Evolutionary conservation across 2,888 invertebrate genomes (phyloP).

Genomic region (Andrena minutula): DNA sequence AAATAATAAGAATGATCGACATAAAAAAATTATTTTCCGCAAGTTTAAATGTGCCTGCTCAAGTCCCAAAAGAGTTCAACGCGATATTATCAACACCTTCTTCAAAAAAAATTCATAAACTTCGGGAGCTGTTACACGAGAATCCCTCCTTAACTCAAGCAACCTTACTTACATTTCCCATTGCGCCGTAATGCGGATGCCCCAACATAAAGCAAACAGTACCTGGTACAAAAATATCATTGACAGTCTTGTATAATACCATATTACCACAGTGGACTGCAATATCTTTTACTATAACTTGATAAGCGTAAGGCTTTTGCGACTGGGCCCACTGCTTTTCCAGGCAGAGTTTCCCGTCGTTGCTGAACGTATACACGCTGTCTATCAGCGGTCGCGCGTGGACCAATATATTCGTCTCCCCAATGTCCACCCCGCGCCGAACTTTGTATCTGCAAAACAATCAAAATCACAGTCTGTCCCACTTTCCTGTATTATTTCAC

Average conservation of each 20-base stretch:
- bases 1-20: too few relatives aligned
- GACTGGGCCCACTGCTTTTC: conserved; percentile 91
- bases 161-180: conserved; percentile 88
- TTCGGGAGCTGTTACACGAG: too few relatives aligned
- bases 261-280: conserved; percentile 84
- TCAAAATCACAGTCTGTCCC: background rate
- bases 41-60: too few relatives aligned
- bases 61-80: too few relatives aligned
- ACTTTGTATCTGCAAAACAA: conserved; percentile 87
- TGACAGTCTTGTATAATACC: conserved; percentile 84
- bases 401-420: conserved; percentile 88
- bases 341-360: conserved; percentile 88
- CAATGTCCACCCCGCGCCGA: conserved; percentile 92
- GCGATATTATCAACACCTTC: too few relatives aligned
- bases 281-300: conserved; percentile 88
- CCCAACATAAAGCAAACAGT: conserved; percentile 91
- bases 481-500: background rate
- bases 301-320: conserved; percentile 89
- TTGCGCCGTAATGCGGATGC: conserved; percentile 92
- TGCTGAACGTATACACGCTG: conserved; percentile 87
- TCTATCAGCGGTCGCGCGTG: conserved; percentile 92
- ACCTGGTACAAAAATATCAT: conserved; percentile 89
- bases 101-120: too few relatives aligned
- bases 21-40: too few relatives aligned
- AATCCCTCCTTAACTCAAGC: background rate